Percentiles rank a stretch among this genome's conserved stretches.
phyloP scores from a whole-genome alignment of 2,888 invertebrate genomes.

The Epistrophella euchroma region DNA sequence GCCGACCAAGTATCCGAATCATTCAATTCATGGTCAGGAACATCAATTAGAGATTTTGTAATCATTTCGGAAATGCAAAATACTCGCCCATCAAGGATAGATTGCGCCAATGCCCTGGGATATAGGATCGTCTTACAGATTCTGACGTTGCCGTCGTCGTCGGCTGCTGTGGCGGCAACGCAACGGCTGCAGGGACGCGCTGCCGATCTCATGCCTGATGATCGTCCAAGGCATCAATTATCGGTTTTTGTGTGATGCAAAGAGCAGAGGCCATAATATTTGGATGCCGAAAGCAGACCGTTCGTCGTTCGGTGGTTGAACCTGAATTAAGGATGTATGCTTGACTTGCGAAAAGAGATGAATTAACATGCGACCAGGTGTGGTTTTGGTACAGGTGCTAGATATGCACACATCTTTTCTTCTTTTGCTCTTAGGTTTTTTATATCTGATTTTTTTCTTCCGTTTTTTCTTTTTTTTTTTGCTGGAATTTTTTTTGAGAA shows the following conservation, averaged over 20 bases:
- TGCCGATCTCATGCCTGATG: conserved; percentile 71
- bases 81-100: conserved; percentile 24
- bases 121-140: conserved; percentile 29
- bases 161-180: conserved; percentile 18
- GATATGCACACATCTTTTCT: conserved; percentile 48
- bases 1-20: conserved; percentile 48
- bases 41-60: conserved; percentile 75
- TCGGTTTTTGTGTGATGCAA: conserved; percentile 66
- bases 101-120: conserved; percentile 3
- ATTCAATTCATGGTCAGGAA: conserved; percentile 72
- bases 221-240: conserved; percentile 72
- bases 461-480: background rate
- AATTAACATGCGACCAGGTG: conserved; percentile 76
- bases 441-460: conserved; percentile 21
- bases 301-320: conserved; percentile 70
- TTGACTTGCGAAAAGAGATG: conserved; percentile 70
- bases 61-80: conserved; percentile 75
- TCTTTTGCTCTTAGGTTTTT: conserved; percentile 17
- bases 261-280: conserved; percentile 40
- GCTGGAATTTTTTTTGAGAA: conserved; percentile 16
- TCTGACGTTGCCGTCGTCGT: conserved; percentile 26
- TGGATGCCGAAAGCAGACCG: conserved; percentile 70
- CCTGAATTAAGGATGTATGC: conserved; percentile 75
- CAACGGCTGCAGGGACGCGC: conserved; percentile 57
- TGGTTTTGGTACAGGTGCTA: conserved; percentile 76